phyloP scores from a whole-genome alignment of 2,113 vertebrate species.

The Cochlearius cochlearius region DNA sequence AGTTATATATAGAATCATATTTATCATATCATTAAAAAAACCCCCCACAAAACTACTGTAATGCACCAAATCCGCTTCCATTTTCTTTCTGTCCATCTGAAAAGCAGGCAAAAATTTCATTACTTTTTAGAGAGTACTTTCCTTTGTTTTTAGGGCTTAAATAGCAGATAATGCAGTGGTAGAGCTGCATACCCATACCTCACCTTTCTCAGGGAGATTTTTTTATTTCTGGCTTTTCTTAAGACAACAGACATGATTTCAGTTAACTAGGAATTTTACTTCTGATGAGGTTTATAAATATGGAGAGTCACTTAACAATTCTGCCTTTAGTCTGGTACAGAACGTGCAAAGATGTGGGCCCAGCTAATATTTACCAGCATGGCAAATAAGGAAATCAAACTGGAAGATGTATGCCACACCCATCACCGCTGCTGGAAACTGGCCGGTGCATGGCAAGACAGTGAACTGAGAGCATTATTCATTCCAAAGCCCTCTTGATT shows the following conservation, averaged over 20 bases:
- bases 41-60: fast-evolving
- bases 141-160: not conserved
- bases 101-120: not conserved
- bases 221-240: not conserved
- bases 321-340: not conserved
- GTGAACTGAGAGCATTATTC: not conserved
- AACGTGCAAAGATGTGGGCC: not conserved
- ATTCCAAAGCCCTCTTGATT: not conserved
- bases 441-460: not conserved
- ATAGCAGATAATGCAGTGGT: not conserved
- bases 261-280: not conserved
- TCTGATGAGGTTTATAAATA: not conserved
- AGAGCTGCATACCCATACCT: not conserved
- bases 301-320: not conserved
- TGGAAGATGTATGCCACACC: not conserved
- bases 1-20: not conserved
- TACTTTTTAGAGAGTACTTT: not conserved
- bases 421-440: not conserved
- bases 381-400: not conserved
- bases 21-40: no score
- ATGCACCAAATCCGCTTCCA: not conserved
- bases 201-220: not conserved
- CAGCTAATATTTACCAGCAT: not conserved
- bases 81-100: not conserved
- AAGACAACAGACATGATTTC: not conserved